Percentiles rank a stretch among this genome's conserved stretches.
Conservation (phyloP, 2,113 vertebrate genomes). For the Neotoma lepida region DNA sequence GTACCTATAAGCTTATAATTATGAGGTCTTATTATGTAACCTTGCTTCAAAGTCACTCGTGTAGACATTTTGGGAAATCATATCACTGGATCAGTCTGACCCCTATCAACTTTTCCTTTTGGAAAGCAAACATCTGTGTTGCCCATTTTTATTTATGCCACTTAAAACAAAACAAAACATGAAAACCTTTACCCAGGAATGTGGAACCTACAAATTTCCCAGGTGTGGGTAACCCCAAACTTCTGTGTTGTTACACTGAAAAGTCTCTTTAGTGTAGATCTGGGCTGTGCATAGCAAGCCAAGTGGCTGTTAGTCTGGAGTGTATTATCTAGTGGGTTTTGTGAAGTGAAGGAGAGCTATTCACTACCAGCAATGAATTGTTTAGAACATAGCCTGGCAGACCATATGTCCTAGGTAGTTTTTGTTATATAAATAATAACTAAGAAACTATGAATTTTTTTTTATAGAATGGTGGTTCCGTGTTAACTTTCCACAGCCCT, state of each 20-base stretch:
- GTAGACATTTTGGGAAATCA: slow-evolving; percentile 26
- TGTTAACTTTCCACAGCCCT: background rate
- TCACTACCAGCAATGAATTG: background rate
- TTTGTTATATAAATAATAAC: slow-evolving; percentile 16
- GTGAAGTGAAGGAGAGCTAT: background rate
- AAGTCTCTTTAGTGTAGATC: background rate
- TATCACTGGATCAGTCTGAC: background rate
- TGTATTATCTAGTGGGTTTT: background rate
- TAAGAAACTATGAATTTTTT: slow-evolving; percentile 28
- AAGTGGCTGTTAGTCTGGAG: background rate
- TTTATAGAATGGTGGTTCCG: background rate
- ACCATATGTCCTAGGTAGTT: background rate
- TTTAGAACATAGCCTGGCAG: background rate
- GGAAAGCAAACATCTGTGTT: slow-evolving; percentile 14
- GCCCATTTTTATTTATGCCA: slow-evolving; percentile 15
- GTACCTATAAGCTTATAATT: slow-evolving; percentile 18
- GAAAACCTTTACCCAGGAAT: background rate
- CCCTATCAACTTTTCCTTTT: background rate
- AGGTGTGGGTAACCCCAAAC: background rate
- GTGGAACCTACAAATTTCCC: background rate
- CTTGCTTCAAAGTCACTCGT: background rate
- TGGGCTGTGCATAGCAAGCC: background rate
- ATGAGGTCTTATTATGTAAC: background rate
- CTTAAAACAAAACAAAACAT: background rate
- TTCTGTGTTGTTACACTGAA: background rate